Base-by-base conservation (phyloP, 2,113 vertebrate species). In the Neolamprologus variostigma region DNA sequence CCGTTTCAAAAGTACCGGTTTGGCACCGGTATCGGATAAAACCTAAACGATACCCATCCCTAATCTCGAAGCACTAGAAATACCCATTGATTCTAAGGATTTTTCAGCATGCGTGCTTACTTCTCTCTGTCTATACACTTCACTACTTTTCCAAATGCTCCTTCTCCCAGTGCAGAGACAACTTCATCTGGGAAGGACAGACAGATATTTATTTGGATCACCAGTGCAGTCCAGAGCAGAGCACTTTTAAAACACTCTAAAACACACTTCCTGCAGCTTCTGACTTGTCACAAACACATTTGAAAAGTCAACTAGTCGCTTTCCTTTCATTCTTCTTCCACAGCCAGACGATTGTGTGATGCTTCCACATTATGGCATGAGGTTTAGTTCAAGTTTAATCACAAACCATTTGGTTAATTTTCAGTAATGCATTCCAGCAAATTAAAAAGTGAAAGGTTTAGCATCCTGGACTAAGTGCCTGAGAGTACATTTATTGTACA, bases 131-230 rank as follows among this genome's bases (percentile, higher is more conserved):
- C 98, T 84, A 98, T 96, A 86, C 98, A 99, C 86, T 98, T 97
- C 91, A 98, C 97, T 81, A 99, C 98, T 95, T 97, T 98, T 71
- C 97, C 98, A 96, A 98, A 99, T 84, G 98, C 97, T 86, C 98
- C 98, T 91, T 96, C 96, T 94, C 98, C 98, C 94, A 99, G 96
- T 35, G 96, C 97, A 3, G 95, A 96, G 79, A 98, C 95, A 83
- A 99, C 97, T 96, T 99, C 97, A 97, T 99, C 98, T 99, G 96
- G 2, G 0, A 23, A 26, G 35, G 21, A 91, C 21, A 83, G 26
- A 73, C 6, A 57, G 57, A 12, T 47, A 47, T 80, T 83, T 2
- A 84, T 26, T 61, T 6, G 31, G 59, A 35, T 35, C 31, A n/a
- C 9, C 31, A n/a, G 59, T 0, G 59, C 59, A 33, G n/a, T 21